phyloP scores from a whole-genome alignment of 23 tunicate genomes.

The Trididemnum nubilum region DNA sequence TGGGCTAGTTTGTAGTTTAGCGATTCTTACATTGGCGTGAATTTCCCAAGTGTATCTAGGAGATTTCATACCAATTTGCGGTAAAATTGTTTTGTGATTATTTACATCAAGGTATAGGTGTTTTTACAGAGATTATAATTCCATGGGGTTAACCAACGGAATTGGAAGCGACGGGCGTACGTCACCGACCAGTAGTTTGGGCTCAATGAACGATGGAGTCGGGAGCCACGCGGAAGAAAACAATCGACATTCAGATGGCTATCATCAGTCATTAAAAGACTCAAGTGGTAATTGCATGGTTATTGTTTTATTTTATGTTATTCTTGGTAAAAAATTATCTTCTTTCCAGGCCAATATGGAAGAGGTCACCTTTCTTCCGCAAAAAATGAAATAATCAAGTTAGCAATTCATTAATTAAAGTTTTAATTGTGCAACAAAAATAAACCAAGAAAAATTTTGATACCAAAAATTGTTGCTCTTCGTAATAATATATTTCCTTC shows the following conservation, averaged over 20 bases:
- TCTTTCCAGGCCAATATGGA: too few relatives aligned
- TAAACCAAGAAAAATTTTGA: neutral
- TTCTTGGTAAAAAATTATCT: too few relatives aligned
- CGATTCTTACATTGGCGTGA: too few relatives aligned
- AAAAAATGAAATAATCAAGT: neutral
- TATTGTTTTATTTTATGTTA: neutral
- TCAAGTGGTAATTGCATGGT: conserved; percentile 15
- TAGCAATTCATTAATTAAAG: neutral
- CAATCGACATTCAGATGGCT: neutral
- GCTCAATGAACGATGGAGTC: conserved; percentile 48
- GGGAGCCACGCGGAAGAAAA: conserved; percentile 3
- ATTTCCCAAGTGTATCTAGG: too few relatives aligned
- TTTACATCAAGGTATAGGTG: too few relatives aligned
- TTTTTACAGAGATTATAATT: too few relatives aligned
- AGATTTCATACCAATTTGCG: too few relatives aligned
- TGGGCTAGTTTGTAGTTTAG: too few relatives aligned
- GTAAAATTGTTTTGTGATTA: too few relatives aligned
- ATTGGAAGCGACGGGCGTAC: conserved; percentile 74
- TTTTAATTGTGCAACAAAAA: neutral
- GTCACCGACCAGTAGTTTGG: conserved; percentile 72
- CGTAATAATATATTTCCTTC: too few relatives aligned
- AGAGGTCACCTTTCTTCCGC: neutral
- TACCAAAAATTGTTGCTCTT: too few relatives aligned
- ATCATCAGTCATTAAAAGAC: conserved; percentile 25
- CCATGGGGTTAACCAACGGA: conserved; percentile 53